phyloP scores from a whole-genome alignment of 2,888 invertebrate genomes.

The Linhomoeus sp. region DNA sequence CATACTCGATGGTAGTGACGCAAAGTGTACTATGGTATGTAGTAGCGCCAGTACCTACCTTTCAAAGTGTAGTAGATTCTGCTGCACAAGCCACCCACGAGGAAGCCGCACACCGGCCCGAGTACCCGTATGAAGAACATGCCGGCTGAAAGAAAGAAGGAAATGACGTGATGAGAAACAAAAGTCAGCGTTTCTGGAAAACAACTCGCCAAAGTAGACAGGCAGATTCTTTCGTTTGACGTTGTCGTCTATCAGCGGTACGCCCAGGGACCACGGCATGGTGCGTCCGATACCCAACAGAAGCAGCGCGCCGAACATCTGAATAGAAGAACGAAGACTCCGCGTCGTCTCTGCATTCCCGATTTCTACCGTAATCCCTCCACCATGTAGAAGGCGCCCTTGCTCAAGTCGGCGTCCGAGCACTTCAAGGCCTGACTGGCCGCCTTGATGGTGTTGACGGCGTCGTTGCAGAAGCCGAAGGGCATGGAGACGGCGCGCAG shows the following conservation, averaged over 20 bases:
- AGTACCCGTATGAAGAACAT: constrained; percentile 27
- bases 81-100: constrained; percentile 21
- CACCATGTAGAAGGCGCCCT: too few species aligned
- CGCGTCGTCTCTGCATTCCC: too few species aligned
- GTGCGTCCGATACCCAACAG: constrained; percentile 25
- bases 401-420: not conserved
- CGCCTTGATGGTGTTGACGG: constrained; percentile 10
- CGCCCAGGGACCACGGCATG: constrained; percentile 26
- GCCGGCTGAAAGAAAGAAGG: constrained; percentile 14
- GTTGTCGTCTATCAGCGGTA: constrained; percentile 27
- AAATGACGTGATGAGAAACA: not conserved
- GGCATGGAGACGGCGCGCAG: constrained; percentile 4
- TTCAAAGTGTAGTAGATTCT: constrained; percentile 21
- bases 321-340: not conserved
- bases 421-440: not conserved
- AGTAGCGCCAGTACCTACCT: constrained; percentile 8
- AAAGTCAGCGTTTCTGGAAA: not conserved
- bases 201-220: constrained; percentile 20
- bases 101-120: constrained; percentile 24
- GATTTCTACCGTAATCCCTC: too few species aligned
- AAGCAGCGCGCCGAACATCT: constrained; percentile 23
- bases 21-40: not conserved
- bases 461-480: constrained; percentile 18
- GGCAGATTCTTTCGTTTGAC: constrained; percentile 24
- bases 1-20: not conserved